phyloP scores from a whole-genome alignment of 2,113 vertebrate genomes.

The Ictalurus punctatus region DNA sequence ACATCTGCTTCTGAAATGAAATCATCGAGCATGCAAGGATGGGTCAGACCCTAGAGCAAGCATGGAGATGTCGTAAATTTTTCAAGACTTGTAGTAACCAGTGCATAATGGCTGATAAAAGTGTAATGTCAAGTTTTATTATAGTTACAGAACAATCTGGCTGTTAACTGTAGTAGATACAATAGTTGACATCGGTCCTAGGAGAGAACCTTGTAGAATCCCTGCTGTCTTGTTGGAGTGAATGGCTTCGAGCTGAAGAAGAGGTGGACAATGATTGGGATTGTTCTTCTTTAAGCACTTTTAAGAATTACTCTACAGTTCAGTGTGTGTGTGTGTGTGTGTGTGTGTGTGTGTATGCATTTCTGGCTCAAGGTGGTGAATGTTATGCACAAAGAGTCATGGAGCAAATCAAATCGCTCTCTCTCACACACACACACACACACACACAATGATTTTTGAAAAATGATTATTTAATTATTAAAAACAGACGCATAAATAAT shows the following conservation, averaged over 20 bases:
- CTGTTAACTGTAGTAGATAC: not conserved
- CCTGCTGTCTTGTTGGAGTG: not conserved
- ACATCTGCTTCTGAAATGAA: not conserved
- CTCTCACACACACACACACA: not conserved
- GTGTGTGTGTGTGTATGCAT: constrained; percentile 9
- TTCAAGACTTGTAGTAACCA: constrained; percentile 8
- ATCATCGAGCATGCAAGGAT: not conserved
- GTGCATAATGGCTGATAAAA: constrained; percentile 23
- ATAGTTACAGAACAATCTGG: constrained; percentile 8
- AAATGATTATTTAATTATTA: not conserved
- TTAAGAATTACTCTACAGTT: constrained; percentile 33
- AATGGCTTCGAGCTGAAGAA: not conserved
- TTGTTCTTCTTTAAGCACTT: constrained; percentile 17
- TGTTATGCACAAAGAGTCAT: not conserved
- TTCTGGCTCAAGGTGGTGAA: not conserved
- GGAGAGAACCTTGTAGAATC: not conserved
- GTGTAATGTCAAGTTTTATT: constrained; percentile 12
- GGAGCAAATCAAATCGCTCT: not conserved
- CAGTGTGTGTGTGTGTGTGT: not conserved
- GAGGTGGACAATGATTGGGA: not conserved
- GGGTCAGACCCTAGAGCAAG: not conserved
- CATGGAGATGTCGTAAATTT: not conserved
- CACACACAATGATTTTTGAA: not conserved
- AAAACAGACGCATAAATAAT: not conserved
- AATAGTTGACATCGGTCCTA: not conserved